Evolutionary conservation across 2,888 invertebrate species (phyloP), one percentile per base, ranked within the genome.

Genomic region (Trilocha varians): DNA sequence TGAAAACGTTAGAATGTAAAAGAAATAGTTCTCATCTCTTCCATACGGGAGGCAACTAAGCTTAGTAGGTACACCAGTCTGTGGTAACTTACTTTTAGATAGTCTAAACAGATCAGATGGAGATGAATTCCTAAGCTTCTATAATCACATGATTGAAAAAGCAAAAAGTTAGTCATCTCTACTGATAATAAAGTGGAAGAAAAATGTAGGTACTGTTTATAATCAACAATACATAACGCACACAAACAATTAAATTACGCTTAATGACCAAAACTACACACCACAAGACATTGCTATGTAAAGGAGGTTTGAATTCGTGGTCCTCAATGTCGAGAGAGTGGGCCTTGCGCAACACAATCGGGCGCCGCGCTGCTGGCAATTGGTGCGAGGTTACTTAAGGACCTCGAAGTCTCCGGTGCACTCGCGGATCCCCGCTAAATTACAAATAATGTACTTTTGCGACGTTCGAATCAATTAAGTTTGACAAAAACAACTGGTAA

Each of bases 261-360:
- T 42, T 35, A 42, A 35, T 39, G 42, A 35, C 42, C 38, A 42
- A 16, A 16, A 38, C 37, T 17, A 16, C 16, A 16, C 34, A 34
- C 34, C 48, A 40, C 39, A 52, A 42, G 50, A 53, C 52, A 50
- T 51, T 51, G 52, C 42, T 48, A 44, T 40, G 36, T 47, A 50
- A 25, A 38, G 42, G 44, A 51, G 48, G 46, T 47, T 48, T 52
- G 47, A 49, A 49, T 58, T 56, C 42, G 59, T 65, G 60, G 70
- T 70, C 69, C 70, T 65, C 84, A 84, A 80, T 84, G 84, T 70
- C 83, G 77, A 84, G 84, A 84, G 84, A 84, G 56, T 66, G 83
- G 77, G 60, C 62, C 57, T 69, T 69, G 61, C 68, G 68, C 67
- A 70, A 70, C 11, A 25, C 45, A 34, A 38, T 16, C 39, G 46